Evolutionary conservation across 2,797 vertebrate genomes (phyloP).

Genomic region (Brachyalestes nurse): DNA sequence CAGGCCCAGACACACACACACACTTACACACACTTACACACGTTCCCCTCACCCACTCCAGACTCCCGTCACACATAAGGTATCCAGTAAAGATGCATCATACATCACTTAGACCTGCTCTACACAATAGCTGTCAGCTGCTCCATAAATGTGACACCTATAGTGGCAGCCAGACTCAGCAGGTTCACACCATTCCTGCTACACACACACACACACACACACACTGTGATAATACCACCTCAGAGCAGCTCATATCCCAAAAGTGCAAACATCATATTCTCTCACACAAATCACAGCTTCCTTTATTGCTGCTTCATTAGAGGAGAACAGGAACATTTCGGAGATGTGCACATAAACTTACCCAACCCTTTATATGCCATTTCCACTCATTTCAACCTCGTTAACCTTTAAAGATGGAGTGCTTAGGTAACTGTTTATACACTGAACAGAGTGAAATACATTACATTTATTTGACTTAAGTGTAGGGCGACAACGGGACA

Average conservation of each 20-base stretch:
- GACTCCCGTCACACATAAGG: slow-evolving; percentile 19
- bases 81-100: slow-evolving; percentile 14
- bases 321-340: neutral
- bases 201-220: slow-evolving; percentile 29
- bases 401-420: no score
- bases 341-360: neutral
- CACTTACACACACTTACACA: slow-evolving; percentile 33
- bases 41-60: neutral
- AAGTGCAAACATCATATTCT: slow-evolving; percentile 16
- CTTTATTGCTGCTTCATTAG: neutral
- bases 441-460: neutral
- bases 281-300: slow-evolving; percentile 3
- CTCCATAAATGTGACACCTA: slow-evolving; percentile 17
- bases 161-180: neutral
- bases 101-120: slow-evolving; percentile 28
- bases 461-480: neutral
- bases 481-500: no score
- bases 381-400: neutral
- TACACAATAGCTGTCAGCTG: neutral
- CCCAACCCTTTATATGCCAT: neutral
- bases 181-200: neutral
- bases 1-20: slow-evolving; percentile 22
- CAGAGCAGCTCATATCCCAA: neutral
- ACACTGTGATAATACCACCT: slow-evolving; percentile 26
- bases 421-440: neutral